Base-by-base conservation (phyloP, 2,888 invertebrate genomes). In the Protonemura montana region DNA sequence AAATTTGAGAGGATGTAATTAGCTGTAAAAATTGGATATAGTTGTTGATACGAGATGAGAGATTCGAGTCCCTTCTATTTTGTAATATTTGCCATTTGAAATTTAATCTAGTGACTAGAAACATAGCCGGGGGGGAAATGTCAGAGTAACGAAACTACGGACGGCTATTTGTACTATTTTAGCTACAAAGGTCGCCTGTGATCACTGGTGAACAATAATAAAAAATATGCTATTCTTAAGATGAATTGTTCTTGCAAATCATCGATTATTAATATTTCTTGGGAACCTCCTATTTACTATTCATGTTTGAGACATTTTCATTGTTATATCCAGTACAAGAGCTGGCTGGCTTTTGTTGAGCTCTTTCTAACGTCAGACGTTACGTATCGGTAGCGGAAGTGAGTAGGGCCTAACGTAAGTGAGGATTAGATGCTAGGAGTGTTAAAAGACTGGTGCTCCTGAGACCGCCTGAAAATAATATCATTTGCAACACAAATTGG, bases 401-500 rank as follows among this genome's bases (percentile, higher is more conserved):
- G 59, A 59, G 59, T 59, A 59, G 59, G 59, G 59, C 59, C 59
- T 59, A 59, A 59, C 59, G 59, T 59, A 59, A 59, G 59, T 59
- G 59, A 59, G 59, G 59, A 59, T 59, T 59, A 59, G 59, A 78
- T 78, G 78, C 28, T 78, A 78, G 28, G 78, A 78, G 26, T 78
- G 78, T 27, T 26, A 25, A 35, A 35, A 82, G 82, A 82, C 82
- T 82, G 26, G 82, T 82, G 82, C 82, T 82, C 82, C 82, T 41
- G 7, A 82, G 82, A 82, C 28, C 78, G 28, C 78, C 28, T 26
- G 78, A 78, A 30, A 30, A 29, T 29, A 35, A 35, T 81, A 30
- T 81, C 81, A 30, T 81, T 29, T 30, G 30, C n/a, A 29, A 81
- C 81, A 59, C 59, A 59, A 59, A 21, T 59, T 59, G 59, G 59